Evolutionary conservation across 1,140 invertebrate genomes (phyloP), one percentile per base, ranked within the genome.

Genomic region (Melitaea cinxia): DNA sequence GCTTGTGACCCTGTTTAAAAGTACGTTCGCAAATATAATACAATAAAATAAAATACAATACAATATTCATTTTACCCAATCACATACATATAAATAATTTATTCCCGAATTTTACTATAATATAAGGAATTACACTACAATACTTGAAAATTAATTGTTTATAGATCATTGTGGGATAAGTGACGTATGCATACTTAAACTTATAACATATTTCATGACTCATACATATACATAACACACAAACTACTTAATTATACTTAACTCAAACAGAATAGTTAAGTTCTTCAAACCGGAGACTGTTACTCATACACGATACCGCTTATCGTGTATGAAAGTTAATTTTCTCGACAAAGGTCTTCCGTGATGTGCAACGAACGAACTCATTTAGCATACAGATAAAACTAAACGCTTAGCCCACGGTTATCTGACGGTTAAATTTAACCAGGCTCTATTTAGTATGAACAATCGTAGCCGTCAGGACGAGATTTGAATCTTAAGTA

Each of bases 401-500:
- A 73, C 67, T 70, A 73, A 73, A 69, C 71, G 71, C 65, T 73
- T 77, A 73, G 66, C 65, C 64, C 65, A 23, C 42, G 42, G 70
- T 77, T 77, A 77, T 75, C 75, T 77, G 42, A 55, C 56, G 53
- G 65, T 59, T 66, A 65, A 67, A 70, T 72, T 65, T 65, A 70
- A 65, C 68, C 63, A 62, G 65, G 68, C 68, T 70, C 68, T 80
- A 72, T 78, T 80, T 80, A 77, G 76, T 80, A 78, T 77, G 78
- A 83, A 77, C 79, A 77, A 75, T 82, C 71, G 75, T 55, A 68
- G 61, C 65, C 28, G 70, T 68, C 61, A 52, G 64, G 35, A 54
- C 73, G 70, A 75, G 81, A 83, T 83, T 65, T 70, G 73, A 82
- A 83, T 83, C 81, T 83, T 82, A 82, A 83, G 73, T 75, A 82